Evolutionary conservation across 2,888 invertebrate species (phyloP).

Genomic region (Zhuqinia jingwanae): DNA sequence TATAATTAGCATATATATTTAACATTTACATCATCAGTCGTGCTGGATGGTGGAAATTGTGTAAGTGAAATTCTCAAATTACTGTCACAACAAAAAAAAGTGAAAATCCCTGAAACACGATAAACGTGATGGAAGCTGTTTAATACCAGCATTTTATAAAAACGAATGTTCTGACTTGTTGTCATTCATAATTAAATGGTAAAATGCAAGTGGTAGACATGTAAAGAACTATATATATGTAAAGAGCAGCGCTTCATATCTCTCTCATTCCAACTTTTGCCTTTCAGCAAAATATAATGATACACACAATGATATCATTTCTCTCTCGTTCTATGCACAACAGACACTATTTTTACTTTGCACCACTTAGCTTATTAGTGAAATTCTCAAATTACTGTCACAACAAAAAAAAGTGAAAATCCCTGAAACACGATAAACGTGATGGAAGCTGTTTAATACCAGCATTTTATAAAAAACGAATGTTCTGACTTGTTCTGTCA

Average conservation of each 20-base stretch:
- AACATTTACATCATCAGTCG: too few relatives aligned
- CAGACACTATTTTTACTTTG: background rate
- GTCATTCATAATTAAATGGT: background rate
- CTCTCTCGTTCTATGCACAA: background rate
- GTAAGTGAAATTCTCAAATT: background rate
- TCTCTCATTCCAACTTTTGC: slow-evolving; percentile 15
- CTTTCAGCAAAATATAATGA: slow-evolving; percentile 46
- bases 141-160: background rate
- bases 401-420: slow-evolving; percentile 1
- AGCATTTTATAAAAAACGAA: background rate
- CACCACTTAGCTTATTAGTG: background rate
- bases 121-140: background rate
- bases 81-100: slow-evolving; percentile 1
- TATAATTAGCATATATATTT: too few relatives aligned
- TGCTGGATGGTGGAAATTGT: too few relatives aligned
- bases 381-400: slow-evolving; percentile 1
- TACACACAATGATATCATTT: slow-evolving; percentile 39
- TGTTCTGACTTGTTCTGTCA: background rate
- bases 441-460: background rate
- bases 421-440: slow-evolving; percentile 12
- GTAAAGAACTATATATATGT: too few relatives aligned
- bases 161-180: background rate
- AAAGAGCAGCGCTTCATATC: slow-evolving; percentile 17
- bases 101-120: slow-evolving; percentile 17
- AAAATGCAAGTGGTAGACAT: background rate